Evolutionary conservation across 1,140 invertebrate genomes (phyloP).

Genomic region (Latrodectus geometricus): DNA sequence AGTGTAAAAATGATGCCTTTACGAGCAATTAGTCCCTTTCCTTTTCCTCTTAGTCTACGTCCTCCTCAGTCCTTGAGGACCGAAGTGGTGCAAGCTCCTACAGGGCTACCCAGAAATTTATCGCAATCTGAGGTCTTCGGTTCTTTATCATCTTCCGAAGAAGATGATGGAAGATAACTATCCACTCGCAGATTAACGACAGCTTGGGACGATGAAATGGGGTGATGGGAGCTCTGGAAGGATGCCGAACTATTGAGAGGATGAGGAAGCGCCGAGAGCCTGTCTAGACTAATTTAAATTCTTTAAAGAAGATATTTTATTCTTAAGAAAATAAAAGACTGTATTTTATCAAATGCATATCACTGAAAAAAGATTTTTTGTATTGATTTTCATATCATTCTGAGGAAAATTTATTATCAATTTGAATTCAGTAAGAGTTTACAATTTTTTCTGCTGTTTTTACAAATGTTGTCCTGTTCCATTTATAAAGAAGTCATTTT

Average conservation of each 20-base stretch:
- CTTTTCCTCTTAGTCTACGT: neutral
- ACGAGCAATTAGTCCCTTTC: conserved; percentile 49
- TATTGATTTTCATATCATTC: too few relatives aligned
- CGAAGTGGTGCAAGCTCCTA: neutral
- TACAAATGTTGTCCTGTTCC: too few relatives aligned
- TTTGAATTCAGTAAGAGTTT: too few relatives aligned
- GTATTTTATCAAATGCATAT: too few relatives aligned
- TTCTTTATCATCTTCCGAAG: conserved; percentile 34
- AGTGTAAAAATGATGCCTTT: conserved; percentile 59
- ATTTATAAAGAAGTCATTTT: too few relatives aligned
- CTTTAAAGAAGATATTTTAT: too few relatives aligned
- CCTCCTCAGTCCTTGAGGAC: conserved; percentile 12
- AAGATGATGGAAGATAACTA: conserved; percentile 20
- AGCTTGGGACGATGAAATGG: neutral
- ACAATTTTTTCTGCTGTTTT: too few relatives aligned
- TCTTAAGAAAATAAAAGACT: too few relatives aligned
- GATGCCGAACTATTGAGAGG: neutral
- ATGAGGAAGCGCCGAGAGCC: too few relatives aligned
- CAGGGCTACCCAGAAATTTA: conserved; percentile 14
- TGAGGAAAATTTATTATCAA: too few relatives aligned
- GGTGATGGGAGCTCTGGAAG: neutral
- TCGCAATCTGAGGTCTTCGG: conserved; percentile 10
- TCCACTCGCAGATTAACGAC: conserved; percentile 34
- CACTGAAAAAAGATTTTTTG: too few relatives aligned
- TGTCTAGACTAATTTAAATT: too few relatives aligned